These are phyloP conservation scores for Neoniphon sammara DNA, from an alignment of 2,797 vertebrate genomes.

Conservation along the genomic window DNA sequence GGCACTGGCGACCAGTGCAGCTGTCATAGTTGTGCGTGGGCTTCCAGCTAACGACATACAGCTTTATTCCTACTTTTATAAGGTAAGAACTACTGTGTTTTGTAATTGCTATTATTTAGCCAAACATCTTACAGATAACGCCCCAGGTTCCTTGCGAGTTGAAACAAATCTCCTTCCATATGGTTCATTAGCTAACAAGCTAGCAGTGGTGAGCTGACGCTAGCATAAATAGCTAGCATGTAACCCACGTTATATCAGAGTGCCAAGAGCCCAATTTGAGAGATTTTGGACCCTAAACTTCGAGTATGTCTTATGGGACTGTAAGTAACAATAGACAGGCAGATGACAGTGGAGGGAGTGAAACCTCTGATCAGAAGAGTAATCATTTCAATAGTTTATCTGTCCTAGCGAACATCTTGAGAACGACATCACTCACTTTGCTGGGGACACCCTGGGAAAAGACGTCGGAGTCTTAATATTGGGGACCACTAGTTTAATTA, in stretches of 20 bases:
- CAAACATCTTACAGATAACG: background rate
- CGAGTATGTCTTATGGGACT: too few relatives aligned
- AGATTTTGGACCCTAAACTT: too few relatives aligned
- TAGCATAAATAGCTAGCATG: conserved; percentile 33
- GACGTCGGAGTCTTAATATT: too few relatives aligned
- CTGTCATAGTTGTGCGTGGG: conserved; percentile 61
- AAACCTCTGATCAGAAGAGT: too few relatives aligned
- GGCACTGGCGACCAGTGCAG: conserved; percentile 53
- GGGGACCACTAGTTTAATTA: too few relatives aligned
- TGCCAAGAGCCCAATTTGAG: background rate
- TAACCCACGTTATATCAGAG: conserved; percentile 28
- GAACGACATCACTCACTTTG: too few relatives aligned
- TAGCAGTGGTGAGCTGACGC: background rate
- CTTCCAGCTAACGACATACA: conserved; percentile 40
- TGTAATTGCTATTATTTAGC: background rate
- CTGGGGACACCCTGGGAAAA: too few relatives aligned
- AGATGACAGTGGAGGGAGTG: too few relatives aligned
- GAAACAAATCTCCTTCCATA: background rate
- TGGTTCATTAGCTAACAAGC: conserved; percentile 15
- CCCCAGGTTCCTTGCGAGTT: background rate
- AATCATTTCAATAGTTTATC: too few relatives aligned
- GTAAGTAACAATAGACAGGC: too few relatives aligned
- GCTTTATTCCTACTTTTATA: background rate
- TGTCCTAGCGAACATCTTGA: too few relatives aligned
- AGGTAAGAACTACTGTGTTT: conserved; percentile 59